Conservation (phyloP, 2,797 vertebrate species). For the Valencia hispanica region DNA sequence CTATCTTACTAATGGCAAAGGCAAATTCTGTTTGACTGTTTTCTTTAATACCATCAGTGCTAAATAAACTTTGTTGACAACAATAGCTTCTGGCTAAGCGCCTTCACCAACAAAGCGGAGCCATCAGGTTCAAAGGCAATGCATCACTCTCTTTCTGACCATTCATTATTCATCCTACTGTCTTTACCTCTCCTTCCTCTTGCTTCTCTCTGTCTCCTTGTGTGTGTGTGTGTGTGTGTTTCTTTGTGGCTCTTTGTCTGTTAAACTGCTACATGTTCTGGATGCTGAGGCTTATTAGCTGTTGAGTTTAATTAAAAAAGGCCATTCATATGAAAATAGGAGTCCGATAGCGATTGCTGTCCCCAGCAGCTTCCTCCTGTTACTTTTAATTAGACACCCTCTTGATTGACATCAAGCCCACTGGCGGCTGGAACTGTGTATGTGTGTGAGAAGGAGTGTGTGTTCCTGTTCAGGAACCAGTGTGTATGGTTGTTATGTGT, state of each 20-base stretch:
- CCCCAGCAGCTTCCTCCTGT: slow-evolving; percentile 86
- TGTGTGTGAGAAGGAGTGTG: slow-evolving; percentile 21
- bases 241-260: slow-evolving; percentile 83
- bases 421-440: slow-evolving; percentile 61
- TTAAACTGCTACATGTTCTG: slow-evolving; percentile 86
- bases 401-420: slow-evolving; percentile 85
- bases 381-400: slow-evolving; percentile 88
- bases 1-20: slow-evolving; percentile 67
- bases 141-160: slow-evolving; percentile 77
- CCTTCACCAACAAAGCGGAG: slow-evolving; percentile 77
- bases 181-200: slow-evolving; percentile 77
- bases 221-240: slow-evolving; percentile 59
- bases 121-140: slow-evolving; percentile 86
- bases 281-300: slow-evolving; percentile 88
- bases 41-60: slow-evolving; percentile 80
- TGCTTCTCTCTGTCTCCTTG: slow-evolving; percentile 36
- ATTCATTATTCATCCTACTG: slow-evolving; percentile 79
- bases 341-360: slow-evolving; percentile 86
- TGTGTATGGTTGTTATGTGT: slow-evolving; percentile 23
- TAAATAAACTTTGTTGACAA: slow-evolving; percentile 83
- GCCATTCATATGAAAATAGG: slow-evolving; percentile 90
- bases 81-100: slow-evolving; percentile 81
- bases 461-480: slow-evolving; percentile 22
- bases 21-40: slow-evolving; percentile 66
- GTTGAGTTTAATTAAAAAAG: slow-evolving; percentile 90